Conservation (phyloP, 2,113 vertebrate genomes). For the Panthera leo region DNA sequence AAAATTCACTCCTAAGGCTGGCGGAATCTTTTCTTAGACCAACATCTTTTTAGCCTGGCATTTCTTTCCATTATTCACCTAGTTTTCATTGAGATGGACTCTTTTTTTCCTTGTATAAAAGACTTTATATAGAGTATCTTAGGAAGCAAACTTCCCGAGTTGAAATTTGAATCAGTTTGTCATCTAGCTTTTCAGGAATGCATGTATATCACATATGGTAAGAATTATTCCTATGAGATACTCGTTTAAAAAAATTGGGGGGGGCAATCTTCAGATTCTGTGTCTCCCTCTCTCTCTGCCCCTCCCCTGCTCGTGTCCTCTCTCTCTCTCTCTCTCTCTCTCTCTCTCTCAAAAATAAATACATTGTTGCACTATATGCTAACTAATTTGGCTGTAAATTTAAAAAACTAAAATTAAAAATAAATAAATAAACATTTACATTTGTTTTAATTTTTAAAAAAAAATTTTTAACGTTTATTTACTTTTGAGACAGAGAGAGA, state of each 20-base stretch:
- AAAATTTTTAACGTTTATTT: too few relatives aligned
- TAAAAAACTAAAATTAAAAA: neutral
- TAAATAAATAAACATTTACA: neutral
- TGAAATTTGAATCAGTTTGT: conserved; percentile 4
- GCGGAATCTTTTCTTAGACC: neutral
- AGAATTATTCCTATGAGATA: neutral
- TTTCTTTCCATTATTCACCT: neutral
- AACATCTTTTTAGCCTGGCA: neutral
- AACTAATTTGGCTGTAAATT: too few relatives aligned
- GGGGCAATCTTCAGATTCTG: too few relatives aligned
- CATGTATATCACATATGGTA: neutral
- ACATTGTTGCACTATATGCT: too few relatives aligned
- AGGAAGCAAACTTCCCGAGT: conserved; percentile 12
- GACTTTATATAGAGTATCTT: neutral
- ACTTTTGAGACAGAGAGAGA: too few relatives aligned
- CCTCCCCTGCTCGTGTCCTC: too few relatives aligned
- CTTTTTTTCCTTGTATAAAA: conserved; percentile 1
- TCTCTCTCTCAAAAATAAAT: too few relatives aligned
- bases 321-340: too few relatives aligned
- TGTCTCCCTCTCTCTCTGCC: too few relatives aligned
- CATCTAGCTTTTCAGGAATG: neutral
- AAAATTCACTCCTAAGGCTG: neutral
- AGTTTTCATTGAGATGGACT: neutral
- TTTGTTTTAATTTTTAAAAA: neutral
- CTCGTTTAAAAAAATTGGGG: neutral